Percentiles rank a stretch among this genome's conserved stretches.
Conservation (phyloP, 1,140 invertebrate species). For the Drosophila teissieri region DNA sequence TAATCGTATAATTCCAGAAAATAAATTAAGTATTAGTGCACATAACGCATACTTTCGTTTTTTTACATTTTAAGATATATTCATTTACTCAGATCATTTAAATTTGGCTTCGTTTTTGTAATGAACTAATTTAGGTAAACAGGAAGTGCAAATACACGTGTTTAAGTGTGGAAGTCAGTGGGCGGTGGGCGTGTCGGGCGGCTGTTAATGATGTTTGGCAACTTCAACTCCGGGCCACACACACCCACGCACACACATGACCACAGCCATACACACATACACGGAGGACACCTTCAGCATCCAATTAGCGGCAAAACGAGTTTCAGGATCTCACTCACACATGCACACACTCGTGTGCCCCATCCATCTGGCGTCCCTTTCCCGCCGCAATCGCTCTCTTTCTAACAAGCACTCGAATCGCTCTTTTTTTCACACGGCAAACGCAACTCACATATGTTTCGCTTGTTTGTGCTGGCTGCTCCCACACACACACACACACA, state of each 20-base stretch:
- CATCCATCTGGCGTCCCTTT: constrained; percentile 21
- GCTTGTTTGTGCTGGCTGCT: constrained; percentile 12
- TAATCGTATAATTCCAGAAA: not conserved
- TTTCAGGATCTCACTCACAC: constrained; percentile 33
- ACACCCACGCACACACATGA: constrained; percentile 14
- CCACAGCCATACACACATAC: constrained; percentile 4
- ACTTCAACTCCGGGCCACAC: constrained; percentile 38
- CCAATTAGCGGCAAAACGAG: constrained; percentile 66
- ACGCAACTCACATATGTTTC: constrained; percentile 55
- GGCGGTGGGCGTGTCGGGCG: constrained; percentile 3
- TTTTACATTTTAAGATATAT: no score
- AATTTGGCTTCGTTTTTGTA: no score
- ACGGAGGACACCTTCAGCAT: constrained; percentile 54
- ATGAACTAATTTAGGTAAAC: not conserved
- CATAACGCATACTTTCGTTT: no score
- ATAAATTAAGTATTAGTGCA: not conserved
- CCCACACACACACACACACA: constrained; percentile 23
- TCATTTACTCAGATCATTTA: no score
- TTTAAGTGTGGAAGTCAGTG: constrained; percentile 20
- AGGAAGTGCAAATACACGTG: not conserved
- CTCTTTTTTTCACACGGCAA: constrained; percentile 54
- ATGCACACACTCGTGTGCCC: constrained; percentile 17
- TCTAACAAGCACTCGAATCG: constrained; percentile 62
- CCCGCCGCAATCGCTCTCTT: constrained; percentile 20
- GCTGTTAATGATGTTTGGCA: constrained; percentile 64